Evolutionary conservation across 2,888 invertebrate species (phyloP).

Genomic region (Desoria tigrina): DNA sequence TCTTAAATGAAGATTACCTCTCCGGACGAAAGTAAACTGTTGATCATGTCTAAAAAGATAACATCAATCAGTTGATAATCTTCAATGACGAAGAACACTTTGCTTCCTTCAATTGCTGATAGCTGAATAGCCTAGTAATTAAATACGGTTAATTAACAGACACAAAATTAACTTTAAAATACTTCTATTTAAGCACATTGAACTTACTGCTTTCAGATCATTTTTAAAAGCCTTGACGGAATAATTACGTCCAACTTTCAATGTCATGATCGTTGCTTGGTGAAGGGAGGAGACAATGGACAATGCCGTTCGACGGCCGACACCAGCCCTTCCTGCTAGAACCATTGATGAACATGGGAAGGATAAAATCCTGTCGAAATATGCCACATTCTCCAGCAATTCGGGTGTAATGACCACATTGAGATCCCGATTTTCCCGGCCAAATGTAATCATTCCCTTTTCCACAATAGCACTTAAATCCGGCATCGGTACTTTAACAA

Average conservation of each 20-base stretch:
- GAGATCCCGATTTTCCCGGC: slow-evolving; percentile 67
- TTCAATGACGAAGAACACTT: slow-evolving; percentile 76
- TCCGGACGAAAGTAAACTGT: slow-evolving; percentile 76
- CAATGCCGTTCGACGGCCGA: slow-evolving; percentile 77
- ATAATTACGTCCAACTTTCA: slow-evolving; percentile 64
- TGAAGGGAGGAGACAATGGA: slow-evolving; percentile 72
- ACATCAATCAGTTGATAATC: slow-evolving; percentile 74
- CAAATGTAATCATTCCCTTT: slow-evolving; percentile 64
- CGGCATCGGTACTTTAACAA: slow-evolving; percentile 56
- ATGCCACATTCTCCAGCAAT: slow-evolving; percentile 66
- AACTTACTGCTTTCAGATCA: slow-evolving; percentile 72
- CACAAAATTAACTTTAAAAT: no score
- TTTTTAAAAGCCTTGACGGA: slow-evolving; percentile 69
- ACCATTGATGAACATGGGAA: slow-evolving; percentile 67
- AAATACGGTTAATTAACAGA: slow-evolving; percentile 24
- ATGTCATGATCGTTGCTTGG: slow-evolving; percentile 64
- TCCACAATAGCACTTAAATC: slow-evolving; percentile 68
- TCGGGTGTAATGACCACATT: slow-evolving; percentile 68
- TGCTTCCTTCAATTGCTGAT: slow-evolving; percentile 77
- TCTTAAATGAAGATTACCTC: no score
- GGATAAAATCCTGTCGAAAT: slow-evolving; percentile 66
- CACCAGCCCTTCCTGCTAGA: slow-evolving; percentile 75
- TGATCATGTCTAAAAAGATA: slow-evolving; percentile 71
- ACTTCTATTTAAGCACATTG: no score
- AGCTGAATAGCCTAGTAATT: slow-evolving; percentile 71